A percentile compares a stretch with the other conserved stretches of the same genome.
Conservation (phyloP, 2,888 invertebrate species). For the Stenchaetothrips biformis region DNA sequence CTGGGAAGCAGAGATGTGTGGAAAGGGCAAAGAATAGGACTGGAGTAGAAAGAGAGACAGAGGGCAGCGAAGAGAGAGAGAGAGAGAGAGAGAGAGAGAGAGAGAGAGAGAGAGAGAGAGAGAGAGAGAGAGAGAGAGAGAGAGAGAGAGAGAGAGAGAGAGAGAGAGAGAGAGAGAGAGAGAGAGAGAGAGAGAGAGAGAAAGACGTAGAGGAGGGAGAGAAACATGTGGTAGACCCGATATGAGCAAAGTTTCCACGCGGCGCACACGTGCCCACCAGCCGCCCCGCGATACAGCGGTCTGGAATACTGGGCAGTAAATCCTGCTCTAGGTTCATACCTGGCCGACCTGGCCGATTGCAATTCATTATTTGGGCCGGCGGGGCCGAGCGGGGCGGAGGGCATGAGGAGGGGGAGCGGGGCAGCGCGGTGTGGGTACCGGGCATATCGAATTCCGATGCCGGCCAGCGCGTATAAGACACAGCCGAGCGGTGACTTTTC, state of each 20-base stretch:
- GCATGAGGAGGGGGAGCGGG: background rate
- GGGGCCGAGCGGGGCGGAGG: background rate
- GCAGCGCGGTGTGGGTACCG: background rate
- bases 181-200: background rate
- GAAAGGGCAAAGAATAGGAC: too few relatives aligned
- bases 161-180: too few relatives aligned
- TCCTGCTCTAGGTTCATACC: background rate
- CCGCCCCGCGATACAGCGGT: background rate
- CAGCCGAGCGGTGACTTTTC: background rate
- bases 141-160: background rate
- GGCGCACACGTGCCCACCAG: background rate
- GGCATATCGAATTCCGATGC: background rate
- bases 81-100: background rate
- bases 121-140: background rate
- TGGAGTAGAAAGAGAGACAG: too few relatives aligned
- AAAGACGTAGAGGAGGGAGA: background rate
- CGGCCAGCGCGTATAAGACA: background rate
- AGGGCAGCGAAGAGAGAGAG: background rate
- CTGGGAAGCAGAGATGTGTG: background rate
- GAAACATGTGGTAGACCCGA: conserved; percentile 1
- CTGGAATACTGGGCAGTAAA: background rate
- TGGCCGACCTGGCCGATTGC: background rate
- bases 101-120: background rate
- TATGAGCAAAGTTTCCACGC: background rate
- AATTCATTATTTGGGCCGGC: background rate